Evolutionary conservation across 1,140 invertebrate genomes (phyloP), one percentile per base, ranked within the genome.

Genomic region (Uloborus diversus): DNA sequence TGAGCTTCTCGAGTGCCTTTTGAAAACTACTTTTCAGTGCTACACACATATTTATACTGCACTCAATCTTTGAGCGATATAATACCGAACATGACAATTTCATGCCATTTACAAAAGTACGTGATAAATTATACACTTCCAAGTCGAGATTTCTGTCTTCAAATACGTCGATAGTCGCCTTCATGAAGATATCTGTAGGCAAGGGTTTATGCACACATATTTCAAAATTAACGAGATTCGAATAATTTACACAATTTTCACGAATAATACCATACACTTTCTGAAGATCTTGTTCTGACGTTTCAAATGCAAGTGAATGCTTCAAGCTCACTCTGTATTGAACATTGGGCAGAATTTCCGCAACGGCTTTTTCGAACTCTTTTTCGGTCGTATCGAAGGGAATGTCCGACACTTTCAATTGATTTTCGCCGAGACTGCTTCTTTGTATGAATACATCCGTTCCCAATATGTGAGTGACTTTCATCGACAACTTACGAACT

Each of bases 401-500:
- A 25, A 76, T 53, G 4, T 47, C 71, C 4, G 42, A 37, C 30
- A 76, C 33, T 14, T 9, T n/a, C n/a, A 76, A 20, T 7, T 76
- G 71, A 14, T 65, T 51, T 51, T 53, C 27, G 13, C 20, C 27
- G 17, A 35, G 49, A 4, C 53, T 61, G 65, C 47, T 64, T 25
- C 51, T 13, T 53, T 65, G 59, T 27, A 76, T 35, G 28, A 64
- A 64, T 33, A 65, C n/a, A 33, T 76, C 59, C 17, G 4, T 17
- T 1, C 32, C 71, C 25, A 64, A 35, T 3, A 76, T 33, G 4
- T 9, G 9, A 33, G 65, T 27, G 17, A 27, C 28, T n/a, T 23
- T 76, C 3, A 76, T 13, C n/a, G 59, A 35, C n/a, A 76, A 17
- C 37, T 56, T 64, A 20, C 71, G 71, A 53, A 42, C 59, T 32